These are phyloP conservation scores for Molorchus minor DNA, from an alignment of 2,888 invertebrate genomes.

Conservation along the genomic window DNA sequence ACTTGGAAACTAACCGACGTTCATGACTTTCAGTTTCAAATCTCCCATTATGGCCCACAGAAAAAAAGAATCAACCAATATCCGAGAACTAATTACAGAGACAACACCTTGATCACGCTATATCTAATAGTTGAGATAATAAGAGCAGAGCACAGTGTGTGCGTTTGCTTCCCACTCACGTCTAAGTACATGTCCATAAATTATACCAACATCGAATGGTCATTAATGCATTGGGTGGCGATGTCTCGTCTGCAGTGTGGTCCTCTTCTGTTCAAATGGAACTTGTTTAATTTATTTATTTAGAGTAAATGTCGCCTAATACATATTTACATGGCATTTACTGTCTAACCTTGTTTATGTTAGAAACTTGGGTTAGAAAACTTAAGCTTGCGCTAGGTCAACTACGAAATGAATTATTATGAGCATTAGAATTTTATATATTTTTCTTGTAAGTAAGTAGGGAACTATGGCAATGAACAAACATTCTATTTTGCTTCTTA, in stretches of 20 bases:
- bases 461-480: too few species aligned
- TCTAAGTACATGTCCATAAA: conserved; percentile 56
- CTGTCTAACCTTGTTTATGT: too few species aligned
- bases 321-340: conserved; percentile 9
- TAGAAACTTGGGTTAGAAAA: too few species aligned
- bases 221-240: conserved; percentile 61
- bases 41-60: conserved; percentile 13
- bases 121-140: conserved; percentile 61
- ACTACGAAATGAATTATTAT: too few species aligned
- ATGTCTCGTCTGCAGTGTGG: conserved; percentile 47
- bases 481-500: too few species aligned
- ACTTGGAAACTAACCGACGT: too few species aligned
- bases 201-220: conserved; percentile 62
- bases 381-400: too few species aligned
- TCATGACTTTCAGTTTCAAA: conserved; percentile 19
- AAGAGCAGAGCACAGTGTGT: conserved; percentile 52
- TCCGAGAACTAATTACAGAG: conserved; percentile 35
- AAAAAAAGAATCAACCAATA: conserved; percentile 11
- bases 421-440: too few species aligned
- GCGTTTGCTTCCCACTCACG: conserved; percentile 57
- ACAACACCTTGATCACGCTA: conserved; percentile 42
- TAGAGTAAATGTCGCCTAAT: neutral
- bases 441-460: too few species aligned
- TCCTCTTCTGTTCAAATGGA: conserved; percentile 35
- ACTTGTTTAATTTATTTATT: neutral